These are phyloP conservation scores for Limenitis camilla DNA, from an alignment of 2,888 invertebrate genomes.

Conservation along the genomic window DNA sequence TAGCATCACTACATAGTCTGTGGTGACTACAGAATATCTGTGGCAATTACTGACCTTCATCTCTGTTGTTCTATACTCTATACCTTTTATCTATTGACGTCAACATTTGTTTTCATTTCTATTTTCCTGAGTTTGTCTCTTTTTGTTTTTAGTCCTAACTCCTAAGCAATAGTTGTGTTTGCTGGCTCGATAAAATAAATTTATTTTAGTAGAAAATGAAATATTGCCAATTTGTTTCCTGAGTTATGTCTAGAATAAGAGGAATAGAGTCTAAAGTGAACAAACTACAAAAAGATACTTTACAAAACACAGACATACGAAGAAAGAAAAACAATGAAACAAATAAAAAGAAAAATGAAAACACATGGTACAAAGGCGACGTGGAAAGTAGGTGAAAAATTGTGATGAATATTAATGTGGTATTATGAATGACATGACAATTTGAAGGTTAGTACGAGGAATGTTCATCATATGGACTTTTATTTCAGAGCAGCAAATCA, in stretches of 20 bases:
- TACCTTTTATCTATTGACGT: constrained; percentile 4
- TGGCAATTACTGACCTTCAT: too few relatives aligned
- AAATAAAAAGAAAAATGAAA: constrained; percentile 36
- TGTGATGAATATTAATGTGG: neutral
- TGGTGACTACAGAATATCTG: too few relatives aligned
- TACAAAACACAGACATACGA: constrained; percentile 38
- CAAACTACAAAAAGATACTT: constrained; percentile 33
- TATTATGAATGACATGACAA: neutral
- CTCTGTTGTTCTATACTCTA: too few relatives aligned
- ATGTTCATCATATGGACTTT: neutral
- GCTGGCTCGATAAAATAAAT: neutral
- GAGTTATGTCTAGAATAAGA: constrained; percentile 58
- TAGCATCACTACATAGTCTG: too few relatives aligned
- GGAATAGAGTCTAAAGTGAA: constrained; percentile 54
- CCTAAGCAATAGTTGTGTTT: neutral
- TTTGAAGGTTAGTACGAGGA: constrained; percentile 14
- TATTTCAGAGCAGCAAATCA: constrained; percentile 54
- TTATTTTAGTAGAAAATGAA: constrained; percentile 4
- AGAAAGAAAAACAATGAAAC: constrained; percentile 45
- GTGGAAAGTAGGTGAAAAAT: constrained; percentile 43
- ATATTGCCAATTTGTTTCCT: constrained; percentile 5
- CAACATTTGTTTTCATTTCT: constrained; percentile 9
- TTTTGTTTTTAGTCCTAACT: neutral
- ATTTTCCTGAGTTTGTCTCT: constrained; percentile 5
- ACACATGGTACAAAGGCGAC: constrained; percentile 42